phyloP scores from a whole-genome alignment of 2,888 invertebrate genomes.

The Sarcophaga variegata region DNA sequence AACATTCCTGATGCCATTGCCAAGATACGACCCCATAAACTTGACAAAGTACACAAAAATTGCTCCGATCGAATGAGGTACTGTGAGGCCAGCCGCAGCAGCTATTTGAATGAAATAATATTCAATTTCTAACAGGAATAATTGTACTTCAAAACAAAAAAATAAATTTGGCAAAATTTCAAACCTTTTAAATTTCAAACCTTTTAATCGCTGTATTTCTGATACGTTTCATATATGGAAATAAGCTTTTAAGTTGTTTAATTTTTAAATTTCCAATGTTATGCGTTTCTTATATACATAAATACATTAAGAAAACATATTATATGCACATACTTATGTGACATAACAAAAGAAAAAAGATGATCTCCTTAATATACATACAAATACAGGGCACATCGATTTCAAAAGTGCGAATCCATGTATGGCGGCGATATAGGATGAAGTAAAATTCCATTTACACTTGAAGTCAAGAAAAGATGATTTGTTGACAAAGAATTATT shows the following conservation, averaged over 20 bases:
- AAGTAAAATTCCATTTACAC: conserved; percentile 58
- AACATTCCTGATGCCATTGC: no score
- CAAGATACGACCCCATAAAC: no score
- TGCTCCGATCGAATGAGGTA: no score
- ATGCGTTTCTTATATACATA: conserved; percentile 1
- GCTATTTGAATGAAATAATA: no score
- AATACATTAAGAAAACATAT: neutral
- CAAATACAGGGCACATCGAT: neutral
- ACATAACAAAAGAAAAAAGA: conserved; percentile 16
- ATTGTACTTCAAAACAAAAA: no score
- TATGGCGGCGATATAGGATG: neutral
- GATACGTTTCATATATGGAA: conserved; percentile 46
- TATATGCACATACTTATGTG: conserved; percentile 11
- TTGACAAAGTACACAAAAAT: no score
- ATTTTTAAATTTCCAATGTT: neutral
- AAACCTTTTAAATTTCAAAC: no score
- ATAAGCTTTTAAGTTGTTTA: conserved; percentile 54
- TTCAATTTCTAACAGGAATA: no score
- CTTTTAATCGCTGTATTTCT: no score
- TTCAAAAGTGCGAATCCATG: neutral
- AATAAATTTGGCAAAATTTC: no score
- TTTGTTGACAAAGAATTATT: conserved; percentile 78
- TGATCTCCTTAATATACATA: neutral
- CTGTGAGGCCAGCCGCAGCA: no score
- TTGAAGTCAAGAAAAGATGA: conserved; percentile 73